Evolutionary conservation across 2,888 invertebrate genomes (phyloP).

Genomic region (Parapristionchus giblindavisi): DNA sequence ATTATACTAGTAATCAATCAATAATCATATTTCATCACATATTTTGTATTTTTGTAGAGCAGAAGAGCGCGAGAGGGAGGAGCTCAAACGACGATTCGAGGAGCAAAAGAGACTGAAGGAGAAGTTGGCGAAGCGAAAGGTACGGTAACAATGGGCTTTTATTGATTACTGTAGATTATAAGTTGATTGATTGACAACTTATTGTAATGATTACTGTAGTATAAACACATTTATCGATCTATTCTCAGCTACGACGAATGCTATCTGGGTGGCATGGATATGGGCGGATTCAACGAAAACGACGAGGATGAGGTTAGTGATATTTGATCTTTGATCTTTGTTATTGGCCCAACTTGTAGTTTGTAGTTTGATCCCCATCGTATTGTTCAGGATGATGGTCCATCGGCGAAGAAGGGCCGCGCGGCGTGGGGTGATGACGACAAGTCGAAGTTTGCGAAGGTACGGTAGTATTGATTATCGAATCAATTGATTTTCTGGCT

Average conservation of each 20-base stretch:
- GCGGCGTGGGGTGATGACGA: slow-evolving; percentile 36
- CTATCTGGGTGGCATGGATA: slow-evolving; percentile 56
- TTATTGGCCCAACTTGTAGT: neutral
- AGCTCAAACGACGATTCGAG: slow-evolving; percentile 37
- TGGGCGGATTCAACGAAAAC: slow-evolving; percentile 53
- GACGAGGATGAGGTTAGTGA: slow-evolving; percentile 80
- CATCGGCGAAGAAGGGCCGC: slow-evolving; percentile 37
- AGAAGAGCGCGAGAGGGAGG: slow-evolving; percentile 29
- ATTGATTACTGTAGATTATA: neutral
- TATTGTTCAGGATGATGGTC: slow-evolving; percentile 23
- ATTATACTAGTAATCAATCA: too few relatives aligned
- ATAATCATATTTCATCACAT: too few relatives aligned
- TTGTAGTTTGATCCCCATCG: neutral
- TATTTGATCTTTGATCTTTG: slow-evolving; percentile 12
- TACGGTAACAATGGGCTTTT: slow-evolving; percentile 48
- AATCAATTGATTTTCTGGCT: neutral
- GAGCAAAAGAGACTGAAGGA: slow-evolving; percentile 47
- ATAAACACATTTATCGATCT: neutral
- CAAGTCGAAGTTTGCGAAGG: slow-evolving; percentile 35
- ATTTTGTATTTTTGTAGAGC: slow-evolving; percentile 19
- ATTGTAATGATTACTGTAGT: neutral
- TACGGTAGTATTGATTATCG: slow-evolving; percentile 7
- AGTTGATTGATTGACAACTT: neutral
- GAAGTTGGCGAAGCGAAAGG: slow-evolving; percentile 53
- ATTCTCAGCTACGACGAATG: slow-evolving; percentile 58